phyloP scores from a whole-genome alignment of 1,140 invertebrate genomes.

The Drosophila pseudoananassae region DNA sequence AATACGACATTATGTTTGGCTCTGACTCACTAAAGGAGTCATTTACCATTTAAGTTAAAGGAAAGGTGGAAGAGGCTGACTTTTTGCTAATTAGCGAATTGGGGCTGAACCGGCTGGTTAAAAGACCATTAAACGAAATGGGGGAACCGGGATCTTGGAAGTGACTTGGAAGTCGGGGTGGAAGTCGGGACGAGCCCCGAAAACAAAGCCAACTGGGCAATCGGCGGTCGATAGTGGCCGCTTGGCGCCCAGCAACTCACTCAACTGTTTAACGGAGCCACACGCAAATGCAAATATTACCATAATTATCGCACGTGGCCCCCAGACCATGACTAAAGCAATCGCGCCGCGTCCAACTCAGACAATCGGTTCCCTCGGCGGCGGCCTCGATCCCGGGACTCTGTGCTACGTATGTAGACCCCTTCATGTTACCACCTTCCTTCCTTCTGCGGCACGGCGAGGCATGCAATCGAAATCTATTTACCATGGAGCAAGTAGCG shows the following conservation, averaged over 20 bases:
- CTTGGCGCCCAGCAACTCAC: constrained; percentile 72
- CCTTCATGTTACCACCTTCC: neutral
- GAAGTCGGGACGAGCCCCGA: constrained; percentile 2
- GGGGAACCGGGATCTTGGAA: neutral
- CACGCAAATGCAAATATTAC: constrained; percentile 82
- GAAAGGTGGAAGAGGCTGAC: constrained; percentile 37
- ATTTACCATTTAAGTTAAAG: constrained; percentile 10
- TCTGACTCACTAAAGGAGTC: constrained; percentile 8
- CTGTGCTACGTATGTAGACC: constrained; percentile 2
- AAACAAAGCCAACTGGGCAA: constrained; percentile 23
- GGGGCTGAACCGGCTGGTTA: constrained; percentile 58
- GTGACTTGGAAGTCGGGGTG: neutral
- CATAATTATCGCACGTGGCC: constrained; percentile 78
- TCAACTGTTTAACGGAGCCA: constrained; percentile 81
- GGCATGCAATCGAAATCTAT: constrained; percentile 79
- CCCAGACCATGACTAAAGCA: constrained; percentile 79
- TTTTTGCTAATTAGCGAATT: constrained; percentile 4
- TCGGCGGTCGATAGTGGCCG: constrained; percentile 30
- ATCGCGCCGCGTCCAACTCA: constrained; percentile 74
- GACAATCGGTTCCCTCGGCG: constrained; percentile 32
- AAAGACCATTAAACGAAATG: constrained; percentile 56
- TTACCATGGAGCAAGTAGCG: constrained; percentile 67
- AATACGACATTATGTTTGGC: too few species aligned
- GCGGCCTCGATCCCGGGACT: constrained; percentile 2
- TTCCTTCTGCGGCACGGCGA: constrained; percentile 31